Percentiles rank a stretch among this genome's conserved stretches.
These are phyloP conservation scores for chimpanzee (Pan troglodytes) DNA, from an alignment of 2,113 vertebrate species.

Conservation along the genomic window DNA sequence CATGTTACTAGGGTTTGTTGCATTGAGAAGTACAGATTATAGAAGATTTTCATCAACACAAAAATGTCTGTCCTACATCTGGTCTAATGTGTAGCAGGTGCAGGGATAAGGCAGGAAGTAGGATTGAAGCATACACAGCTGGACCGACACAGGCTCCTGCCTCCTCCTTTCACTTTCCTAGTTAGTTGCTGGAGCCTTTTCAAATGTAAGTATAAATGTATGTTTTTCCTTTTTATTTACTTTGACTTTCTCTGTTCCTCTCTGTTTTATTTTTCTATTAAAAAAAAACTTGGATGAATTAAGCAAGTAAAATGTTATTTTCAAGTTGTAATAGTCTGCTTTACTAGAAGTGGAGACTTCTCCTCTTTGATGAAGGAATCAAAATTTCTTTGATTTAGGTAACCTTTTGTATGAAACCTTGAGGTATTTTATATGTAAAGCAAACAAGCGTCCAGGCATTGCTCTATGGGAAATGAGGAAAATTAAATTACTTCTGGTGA, in stretches of 20 bases:
- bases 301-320: neutral
- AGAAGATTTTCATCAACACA: neutral
- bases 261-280: neutral
- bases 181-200: neutral
- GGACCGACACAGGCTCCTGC: too few relatives aligned
- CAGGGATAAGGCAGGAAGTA: neutral
- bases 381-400: neutral
- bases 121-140: neutral
- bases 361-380: neutral
- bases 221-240: neutral
- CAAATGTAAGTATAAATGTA: neutral
- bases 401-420: neutral
- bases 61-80: neutral
- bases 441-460: neutral
- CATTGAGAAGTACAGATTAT: neutral
- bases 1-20: neutral
- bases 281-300: neutral
- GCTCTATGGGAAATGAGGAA: neutral
- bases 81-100: neutral
- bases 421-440: neutral
- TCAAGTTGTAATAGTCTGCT: neutral
- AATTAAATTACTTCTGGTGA: neutral
- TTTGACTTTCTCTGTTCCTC: neutral
- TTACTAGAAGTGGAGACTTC: neutral
- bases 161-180: neutral